phyloP scores from a whole-genome alignment of 2,888 invertebrate species.

The Amiota mariae region DNA sequence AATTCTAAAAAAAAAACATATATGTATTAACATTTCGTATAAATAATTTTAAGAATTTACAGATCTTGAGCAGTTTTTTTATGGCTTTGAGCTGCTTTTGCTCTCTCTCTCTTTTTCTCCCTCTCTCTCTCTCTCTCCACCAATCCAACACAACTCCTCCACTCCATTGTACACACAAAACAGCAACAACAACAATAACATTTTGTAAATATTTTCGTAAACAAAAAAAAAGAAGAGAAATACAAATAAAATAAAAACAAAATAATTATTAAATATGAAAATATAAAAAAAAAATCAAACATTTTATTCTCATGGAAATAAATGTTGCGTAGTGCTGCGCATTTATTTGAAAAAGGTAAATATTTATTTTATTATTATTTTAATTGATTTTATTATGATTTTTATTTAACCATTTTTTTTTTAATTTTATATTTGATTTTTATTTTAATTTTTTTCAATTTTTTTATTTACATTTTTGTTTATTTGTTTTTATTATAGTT shows the following conservation, averaged over 20 bases:
- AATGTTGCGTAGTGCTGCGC: constrained; percentile 12
- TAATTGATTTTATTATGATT: not conserved
- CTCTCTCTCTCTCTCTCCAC: too few species aligned
- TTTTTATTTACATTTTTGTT: too few species aligned
- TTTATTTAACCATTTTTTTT: not conserved
- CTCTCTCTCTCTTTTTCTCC: too few species aligned
- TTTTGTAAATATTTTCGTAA: constrained; percentile 26
- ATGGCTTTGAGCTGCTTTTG: too few species aligned
- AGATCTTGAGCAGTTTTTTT: too few species aligned
- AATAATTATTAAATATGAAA: not conserved
- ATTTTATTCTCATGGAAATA: constrained; percentile 2
- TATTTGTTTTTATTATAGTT: too few species aligned
- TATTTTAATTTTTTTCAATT: too few species aligned
- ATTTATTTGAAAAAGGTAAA: constrained; percentile 1
- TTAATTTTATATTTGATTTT: not conserved
- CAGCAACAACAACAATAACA: not conserved
- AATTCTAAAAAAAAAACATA: not conserved
- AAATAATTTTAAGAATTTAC: too few species aligned
- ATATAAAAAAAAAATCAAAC: constrained; percentile 1
- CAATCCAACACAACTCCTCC: too few species aligned
- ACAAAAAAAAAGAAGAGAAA: constrained; percentile 5
- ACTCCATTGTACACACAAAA: too few species aligned
- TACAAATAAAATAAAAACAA: constrained; percentile 8
- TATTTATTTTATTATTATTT: not conserved
- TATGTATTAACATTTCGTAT: too few species aligned